A percentile compares a stretch with the other conserved stretches of the same genome.
These are phyloP conservation scores for Agrotis exclamationis DNA, from an alignment of 2,888 invertebrate genomes.

Conservation along the genomic window DNA sequence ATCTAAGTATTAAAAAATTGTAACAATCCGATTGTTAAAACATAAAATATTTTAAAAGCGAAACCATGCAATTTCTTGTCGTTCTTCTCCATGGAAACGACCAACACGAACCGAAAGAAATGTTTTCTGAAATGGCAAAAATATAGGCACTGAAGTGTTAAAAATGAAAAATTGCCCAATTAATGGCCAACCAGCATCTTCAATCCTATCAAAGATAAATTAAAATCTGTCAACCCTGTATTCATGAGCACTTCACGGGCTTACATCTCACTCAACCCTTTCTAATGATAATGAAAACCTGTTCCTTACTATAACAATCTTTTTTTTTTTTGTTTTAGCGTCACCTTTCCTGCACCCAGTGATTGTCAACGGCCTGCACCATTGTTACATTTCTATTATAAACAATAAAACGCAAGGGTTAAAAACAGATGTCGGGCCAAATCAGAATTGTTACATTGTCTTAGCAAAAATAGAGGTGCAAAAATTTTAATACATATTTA, in stretches of 20 bases:
- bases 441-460: constrained; percentile 81
- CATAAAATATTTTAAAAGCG: too few relatives aligned
- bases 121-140: too few relatives aligned
- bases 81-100: too few relatives aligned
- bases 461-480: constrained; percentile 86
- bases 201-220: not conserved
- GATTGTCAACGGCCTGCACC: constrained; percentile 87
- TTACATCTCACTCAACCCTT: constrained; percentile 89
- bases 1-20: too few relatives aligned
- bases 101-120: too few relatives aligned
- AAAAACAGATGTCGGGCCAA: constrained; percentile 82
- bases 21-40: too few relatives aligned
- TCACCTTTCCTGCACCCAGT: constrained; percentile 77
- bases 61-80: too few relatives aligned
- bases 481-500: constrained; percentile 82
- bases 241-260: constrained; percentile 77
- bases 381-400: constrained; percentile 83
- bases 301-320: constrained; percentile 85
- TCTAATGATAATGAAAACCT: constrained; percentile 89
- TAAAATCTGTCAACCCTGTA: constrained; percentile 76
- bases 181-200: not conserved
- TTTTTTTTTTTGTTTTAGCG: constrained; percentile 88
- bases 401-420: constrained; percentile 81
- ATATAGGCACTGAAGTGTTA: too few relatives aligned
- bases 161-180: too few relatives aligned